Base-by-base conservation (phyloP, 2,113 vertebrate genomes). In the Fulmarus glacialis region DNA sequence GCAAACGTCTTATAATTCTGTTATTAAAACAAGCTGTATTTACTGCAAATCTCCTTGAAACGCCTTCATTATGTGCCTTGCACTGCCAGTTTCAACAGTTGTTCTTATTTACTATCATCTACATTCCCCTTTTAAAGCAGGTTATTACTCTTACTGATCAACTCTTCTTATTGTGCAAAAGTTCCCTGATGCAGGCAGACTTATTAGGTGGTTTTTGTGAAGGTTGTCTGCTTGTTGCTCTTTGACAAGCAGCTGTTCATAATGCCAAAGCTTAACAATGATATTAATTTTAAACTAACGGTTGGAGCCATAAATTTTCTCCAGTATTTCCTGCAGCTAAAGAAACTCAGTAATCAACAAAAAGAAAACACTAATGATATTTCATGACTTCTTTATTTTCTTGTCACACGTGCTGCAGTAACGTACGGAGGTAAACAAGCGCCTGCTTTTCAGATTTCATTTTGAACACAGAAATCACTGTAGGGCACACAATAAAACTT, bases 231-330 rank as follows among this genome's bases (percentile, higher is more conserved):
- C 84, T 89, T 93, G 66, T 59, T 94, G 71, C 78, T 92, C 40
- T 74, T 97, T 9, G 1, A 82, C 53, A 77, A 92, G 82, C 62
- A 97, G 91, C 73, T 73, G 67, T 94, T 98, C 95, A 48, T 93
- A 97, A 95, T 97, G 82, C 73, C 83, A 96, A 95, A 92, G n/a
- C 30, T 96, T 82, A 93, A 82, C 72, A 96, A 83, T 96, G 95
- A 95, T 72, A 94, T 96, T 95, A 94, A 96, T 97, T 97, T 94
- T 82, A 95, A 96, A 97, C 77, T 96, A 97, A 98, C 97, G 84
- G 95, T 96, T 96, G 92, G 81, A 96, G 80, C 26, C 63, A 97
- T 98, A 98, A 93, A 96, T 98, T 98, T 97, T 95, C 86, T 63
- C n/a, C 40, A 71, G 58, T 75, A 83, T 95, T 78, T 89, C 95